Percentiles rank a stretch among this genome's conserved stretches.
phyloP scores from a whole-genome alignment of 2,113 vertebrate species.

The Alligator sinensis region DNA sequence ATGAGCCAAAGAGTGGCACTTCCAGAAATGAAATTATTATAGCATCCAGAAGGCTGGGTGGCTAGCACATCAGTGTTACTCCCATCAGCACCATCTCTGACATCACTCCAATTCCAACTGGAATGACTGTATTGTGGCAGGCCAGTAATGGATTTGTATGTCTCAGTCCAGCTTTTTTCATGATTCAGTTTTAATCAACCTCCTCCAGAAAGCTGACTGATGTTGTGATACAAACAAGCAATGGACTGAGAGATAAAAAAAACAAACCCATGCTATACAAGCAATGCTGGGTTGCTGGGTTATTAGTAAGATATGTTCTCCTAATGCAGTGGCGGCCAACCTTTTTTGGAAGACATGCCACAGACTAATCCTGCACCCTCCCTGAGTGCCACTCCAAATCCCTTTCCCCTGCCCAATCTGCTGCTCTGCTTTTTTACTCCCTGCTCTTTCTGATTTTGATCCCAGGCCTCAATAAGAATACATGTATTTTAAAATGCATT shows the following conservation, averaged over 20 bases:
- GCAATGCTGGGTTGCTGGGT: neutral
- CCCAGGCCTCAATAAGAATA: too few species aligned
- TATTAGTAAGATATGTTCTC: too few species aligned
- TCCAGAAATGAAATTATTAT: neutral
- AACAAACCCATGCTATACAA: neutral
- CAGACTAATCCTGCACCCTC: too few species aligned
- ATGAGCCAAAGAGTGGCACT: neutral
- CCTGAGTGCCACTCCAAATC: too few species aligned
- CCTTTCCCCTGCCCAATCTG: neutral
- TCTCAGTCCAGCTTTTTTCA: neutral
- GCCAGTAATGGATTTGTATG: rapidly evolving
- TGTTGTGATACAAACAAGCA: neutral
- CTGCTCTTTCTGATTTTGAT: neutral
- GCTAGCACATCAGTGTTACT: neutral
- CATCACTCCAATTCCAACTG: neutral
- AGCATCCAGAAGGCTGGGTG: neutral
- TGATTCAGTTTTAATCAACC: neutral
- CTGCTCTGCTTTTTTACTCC: neutral
- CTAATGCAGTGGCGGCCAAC: too few species aligned
- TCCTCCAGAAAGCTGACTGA: neutral
- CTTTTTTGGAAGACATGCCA: too few species aligned
- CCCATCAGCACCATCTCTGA: neutral
- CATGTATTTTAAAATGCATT: too few species aligned
- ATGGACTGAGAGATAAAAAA: neutral
- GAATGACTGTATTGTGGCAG: neutral